A percentile compares a stretch with the other conserved stretches of the same genome.
These are phyloP conservation scores for Sesia bembeciformis DNA, from an alignment of 2,888 invertebrate species.

Conservation along the genomic window DNA sequence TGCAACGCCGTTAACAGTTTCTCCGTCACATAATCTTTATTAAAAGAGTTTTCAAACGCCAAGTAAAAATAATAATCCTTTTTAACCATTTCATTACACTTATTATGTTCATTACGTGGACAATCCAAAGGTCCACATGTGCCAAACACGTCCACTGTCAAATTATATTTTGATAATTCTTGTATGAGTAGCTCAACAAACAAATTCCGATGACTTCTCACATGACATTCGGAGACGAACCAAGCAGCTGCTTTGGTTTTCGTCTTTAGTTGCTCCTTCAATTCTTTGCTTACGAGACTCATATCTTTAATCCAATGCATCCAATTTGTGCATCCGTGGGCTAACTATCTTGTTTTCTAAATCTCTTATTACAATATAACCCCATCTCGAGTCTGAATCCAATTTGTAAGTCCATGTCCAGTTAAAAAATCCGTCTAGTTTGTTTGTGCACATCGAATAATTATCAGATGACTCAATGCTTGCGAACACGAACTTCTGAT, in stretches of 20 bases:
- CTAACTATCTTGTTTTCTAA: conserved; percentile 21
- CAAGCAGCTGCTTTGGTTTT: conserved; percentile 40
- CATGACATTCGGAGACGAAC: conserved; percentile 38
- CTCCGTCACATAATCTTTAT: conserved; percentile 48
- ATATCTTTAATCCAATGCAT: conserved; percentile 32
- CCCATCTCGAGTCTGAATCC: conserved; percentile 30
- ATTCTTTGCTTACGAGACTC: conserved; percentile 19
- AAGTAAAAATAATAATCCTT: conserved; percentile 44
- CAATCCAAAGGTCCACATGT: conserved; percentile 29
- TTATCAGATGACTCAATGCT: conserved; percentile 30
- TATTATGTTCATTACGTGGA: conserved; percentile 11
- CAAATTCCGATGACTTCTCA: conserved; percentile 20
- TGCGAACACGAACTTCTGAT: conserved; percentile 29
- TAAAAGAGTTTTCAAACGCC: conserved; percentile 43
- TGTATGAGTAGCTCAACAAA: conserved; percentile 19
- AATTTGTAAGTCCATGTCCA: conserved; percentile 40
- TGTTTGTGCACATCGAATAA: conserved; percentile 24
- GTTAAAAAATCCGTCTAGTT: conserved; percentile 33
- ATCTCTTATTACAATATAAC: conserved; percentile 29
- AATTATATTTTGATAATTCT: conserved; percentile 19
- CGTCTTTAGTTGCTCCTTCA: conserved; percentile 20
- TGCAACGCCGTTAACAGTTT: conserved; percentile 36
- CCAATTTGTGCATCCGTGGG: conserved; percentile 20
- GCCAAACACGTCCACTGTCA: conserved; percentile 35
- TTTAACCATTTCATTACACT: conserved; percentile 27